Conservation (phyloP, 2,888 invertebrate genomes). For the Drosophila atripex region DNA sequence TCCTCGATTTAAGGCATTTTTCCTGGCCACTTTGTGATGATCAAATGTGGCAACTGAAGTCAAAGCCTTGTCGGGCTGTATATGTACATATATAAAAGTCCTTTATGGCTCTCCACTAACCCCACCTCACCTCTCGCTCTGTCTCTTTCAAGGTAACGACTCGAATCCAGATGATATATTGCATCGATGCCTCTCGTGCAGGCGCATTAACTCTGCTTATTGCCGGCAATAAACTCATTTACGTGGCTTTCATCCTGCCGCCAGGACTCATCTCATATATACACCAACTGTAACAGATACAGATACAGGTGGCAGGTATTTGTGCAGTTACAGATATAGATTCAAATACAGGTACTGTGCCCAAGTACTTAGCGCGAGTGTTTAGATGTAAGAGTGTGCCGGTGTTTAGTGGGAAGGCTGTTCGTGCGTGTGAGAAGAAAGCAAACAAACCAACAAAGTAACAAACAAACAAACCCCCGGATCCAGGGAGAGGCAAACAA, state of each 20-base stretch:
- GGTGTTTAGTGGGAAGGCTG: conserved; percentile 12
- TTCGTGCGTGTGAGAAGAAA: conserved; percentile 9
- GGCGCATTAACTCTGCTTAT: conserved; percentile 40
- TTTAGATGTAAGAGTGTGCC: conserved; percentile 26
- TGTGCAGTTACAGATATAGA: conserved; percentile 1
- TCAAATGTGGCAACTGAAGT: conserved; percentile 12
- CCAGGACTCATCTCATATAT: conserved; percentile 18
- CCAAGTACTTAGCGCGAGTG: conserved; percentile 28
- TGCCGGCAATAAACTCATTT: conserved; percentile 45
- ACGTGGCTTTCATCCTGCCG: conserved; percentile 23
- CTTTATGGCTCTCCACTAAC: conserved; percentile 26
- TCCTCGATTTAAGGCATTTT: neutral
- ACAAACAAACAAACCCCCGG: conserved; percentile 29
- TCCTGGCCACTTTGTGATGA: conserved; percentile 1
- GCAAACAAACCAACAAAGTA: conserved; percentile 24
- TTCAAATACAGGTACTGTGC: conserved; percentile 24
- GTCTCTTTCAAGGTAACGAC: conserved; percentile 42
- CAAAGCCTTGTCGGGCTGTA: conserved; percentile 6
- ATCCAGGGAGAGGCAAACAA: conserved; percentile 31
- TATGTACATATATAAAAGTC: conserved; percentile 24
- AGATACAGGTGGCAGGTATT: conserved; percentile 6
- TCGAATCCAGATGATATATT: conserved; percentile 44
- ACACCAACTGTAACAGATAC: neutral
- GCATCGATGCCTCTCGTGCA: conserved; percentile 42
- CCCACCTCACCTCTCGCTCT: conserved; percentile 7